Base-by-base conservation (phyloP, 30 jellyfish, hydroid and myxozoan genomes). In the Aurelia aurita region DNA sequence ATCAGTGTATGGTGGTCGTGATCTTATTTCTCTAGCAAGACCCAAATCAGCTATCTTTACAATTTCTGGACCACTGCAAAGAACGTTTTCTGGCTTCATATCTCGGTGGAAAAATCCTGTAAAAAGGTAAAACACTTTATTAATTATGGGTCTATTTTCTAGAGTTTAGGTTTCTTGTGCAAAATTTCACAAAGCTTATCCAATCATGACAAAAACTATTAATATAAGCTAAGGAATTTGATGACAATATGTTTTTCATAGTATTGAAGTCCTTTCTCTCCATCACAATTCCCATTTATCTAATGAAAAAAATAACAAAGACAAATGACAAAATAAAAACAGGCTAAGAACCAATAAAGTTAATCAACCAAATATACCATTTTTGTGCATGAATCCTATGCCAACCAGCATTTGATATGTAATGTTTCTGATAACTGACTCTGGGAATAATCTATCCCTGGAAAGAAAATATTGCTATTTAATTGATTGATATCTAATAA, bases 1-100 rank as follows among this genome's bases (percentile, higher is more conserved):
- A 89, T 94, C 99, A 67, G 99, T 94, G 45, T 94, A 94, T 11
- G 99, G 99, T 13, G 99, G 99, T 34, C 99, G 69, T 13, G 99
- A 94, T 46, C 99, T 84, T 34, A 87, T 94, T 66, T 94, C 99
- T 35, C 99, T 79, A 11, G 96, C 99, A 39, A 94, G 88, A 5
- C 99, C 99, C 32, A 94, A 79, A 79, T 94, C 99, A 8, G 99
- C 99, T 18, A 94, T 94, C 77, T 94, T 94, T 15, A 94, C 99
- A 32, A 94, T 81, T 72, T 94, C 99, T 18, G 99, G 97, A 1
- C 99, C 99, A 82, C 97, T 87, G 79, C 99, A 94, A 21, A 94
- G 82, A n/a, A 94, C 95, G 53, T 94, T 94, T 57, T 94, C 99
- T 28, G 99, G 99, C 74, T 94, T 94, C 99, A 94, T 94, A 46